Conservation (phyloP, 2,113 vertebrate species). For the Terrapene triunguis region DNA sequence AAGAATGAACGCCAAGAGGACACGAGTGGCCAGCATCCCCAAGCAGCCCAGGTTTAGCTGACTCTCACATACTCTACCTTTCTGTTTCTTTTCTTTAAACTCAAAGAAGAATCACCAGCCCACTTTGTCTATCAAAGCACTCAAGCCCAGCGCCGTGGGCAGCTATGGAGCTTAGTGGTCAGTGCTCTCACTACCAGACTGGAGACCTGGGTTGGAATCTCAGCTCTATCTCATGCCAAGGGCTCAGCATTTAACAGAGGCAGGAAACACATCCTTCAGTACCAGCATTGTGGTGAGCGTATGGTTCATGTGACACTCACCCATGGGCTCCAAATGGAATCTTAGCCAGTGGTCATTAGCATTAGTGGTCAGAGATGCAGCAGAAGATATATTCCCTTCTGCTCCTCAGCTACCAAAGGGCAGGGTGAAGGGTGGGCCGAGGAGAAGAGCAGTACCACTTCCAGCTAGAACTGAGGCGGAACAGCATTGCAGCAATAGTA, state of each 20-base stretch:
- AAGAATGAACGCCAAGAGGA: neutral
- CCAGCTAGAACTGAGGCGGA: fast-evolving
- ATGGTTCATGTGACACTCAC: neutral
- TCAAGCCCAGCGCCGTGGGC: neutral
- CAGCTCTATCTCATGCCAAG: neutral
- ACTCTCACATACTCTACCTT: neutral
- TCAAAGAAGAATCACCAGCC: neutral
- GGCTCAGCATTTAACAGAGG: neutral
- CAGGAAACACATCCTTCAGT: neutral
- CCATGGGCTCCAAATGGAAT: neutral
- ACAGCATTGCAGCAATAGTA: neutral
- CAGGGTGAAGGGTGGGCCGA: fast-evolving
- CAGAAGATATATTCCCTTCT: neutral
- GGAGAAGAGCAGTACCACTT: neutral
- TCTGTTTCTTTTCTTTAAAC: neutral
- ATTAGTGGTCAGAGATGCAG: neutral
- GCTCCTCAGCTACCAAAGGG: neutral
- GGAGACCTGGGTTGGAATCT: neutral
- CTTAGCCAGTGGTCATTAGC: neutral
- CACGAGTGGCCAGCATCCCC: neutral
- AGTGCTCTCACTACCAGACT: neutral
- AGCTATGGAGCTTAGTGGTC: neutral
- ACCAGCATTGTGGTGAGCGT: neutral
- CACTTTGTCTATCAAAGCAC: neutral
- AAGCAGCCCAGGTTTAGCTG: neutral